Evolutionary conservation across 2,797 vertebrate species (phyloP).

Genomic region (Euphonia xanthogaster): DNA sequence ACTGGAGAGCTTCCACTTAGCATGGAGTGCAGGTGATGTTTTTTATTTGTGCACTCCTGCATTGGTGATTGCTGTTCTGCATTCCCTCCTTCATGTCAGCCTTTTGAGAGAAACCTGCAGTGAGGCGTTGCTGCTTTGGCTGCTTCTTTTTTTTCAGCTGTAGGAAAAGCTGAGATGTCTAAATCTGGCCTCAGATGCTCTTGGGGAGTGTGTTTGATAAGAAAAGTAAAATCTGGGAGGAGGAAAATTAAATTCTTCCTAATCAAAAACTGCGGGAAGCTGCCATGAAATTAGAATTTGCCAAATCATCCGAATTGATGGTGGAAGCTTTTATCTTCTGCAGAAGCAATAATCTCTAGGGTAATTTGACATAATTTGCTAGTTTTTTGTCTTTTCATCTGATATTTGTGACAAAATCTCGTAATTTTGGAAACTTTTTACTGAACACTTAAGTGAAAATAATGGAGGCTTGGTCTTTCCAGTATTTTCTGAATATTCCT

Average conservation of each 20-base stretch:
- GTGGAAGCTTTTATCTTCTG: background rate
- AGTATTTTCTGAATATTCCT: background rate
- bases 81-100: background rate
- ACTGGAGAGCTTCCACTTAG: background rate
- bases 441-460: background rate
- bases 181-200: background rate
- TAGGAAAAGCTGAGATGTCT: background rate
- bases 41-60: background rate
- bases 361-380: background rate
- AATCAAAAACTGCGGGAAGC: background rate
- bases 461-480: background rate
- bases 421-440: background rate
- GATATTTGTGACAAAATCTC: background rate
- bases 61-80: background rate
- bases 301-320: background rate
- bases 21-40: fast-evolving
- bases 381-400: background rate
- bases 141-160: background rate
- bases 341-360: background rate
- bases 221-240: background rate
- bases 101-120: background rate
- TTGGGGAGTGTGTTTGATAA: background rate
- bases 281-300: background rate
- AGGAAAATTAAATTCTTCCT: background rate
- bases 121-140: background rate